phyloP scores from a whole-genome alignment of 2,888 invertebrate species.

The Chymomyza caudatula region DNA sequence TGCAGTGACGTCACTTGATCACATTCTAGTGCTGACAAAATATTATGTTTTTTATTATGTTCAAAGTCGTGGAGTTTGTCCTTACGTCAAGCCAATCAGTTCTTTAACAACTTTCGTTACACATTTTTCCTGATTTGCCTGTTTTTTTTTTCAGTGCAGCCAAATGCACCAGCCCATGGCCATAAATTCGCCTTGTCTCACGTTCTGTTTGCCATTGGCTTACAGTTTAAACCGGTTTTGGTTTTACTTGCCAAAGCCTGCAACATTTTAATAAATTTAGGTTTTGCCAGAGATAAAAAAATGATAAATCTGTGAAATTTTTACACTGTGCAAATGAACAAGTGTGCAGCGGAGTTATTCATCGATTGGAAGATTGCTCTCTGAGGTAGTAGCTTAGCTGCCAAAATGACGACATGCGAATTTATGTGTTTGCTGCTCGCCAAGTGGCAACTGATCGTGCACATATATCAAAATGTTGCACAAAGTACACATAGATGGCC shows the following conservation, averaged over 20 bases:
- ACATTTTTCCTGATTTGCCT: not conserved
- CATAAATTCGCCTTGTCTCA: conserved; percentile 34
- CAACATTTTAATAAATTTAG: conserved; percentile 51
- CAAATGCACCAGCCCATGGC: not conserved
- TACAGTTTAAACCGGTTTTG: not conserved
- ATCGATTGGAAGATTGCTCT: conserved; percentile 25
- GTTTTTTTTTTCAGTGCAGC: not conserved
- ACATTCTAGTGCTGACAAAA: too few relatives aligned
- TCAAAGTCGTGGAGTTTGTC: too few relatives aligned
- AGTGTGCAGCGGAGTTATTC: conserved; percentile 22
- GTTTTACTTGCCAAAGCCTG: not conserved
- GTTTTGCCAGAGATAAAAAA: conserved; percentile 38
- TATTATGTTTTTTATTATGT: too few relatives aligned
- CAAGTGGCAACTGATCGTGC: conserved; percentile 49
- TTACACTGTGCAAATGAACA: conserved; percentile 58
- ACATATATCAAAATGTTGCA: conserved; percentile 31
- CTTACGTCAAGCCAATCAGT: too few relatives aligned
- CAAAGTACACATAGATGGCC: not conserved
- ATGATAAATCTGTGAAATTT: conserved; percentile 62
- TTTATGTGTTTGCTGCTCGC: conserved; percentile 51
- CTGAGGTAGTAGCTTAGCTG: not conserved
- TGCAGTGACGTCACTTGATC: too few relatives aligned
- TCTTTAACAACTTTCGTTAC: too few relatives aligned
- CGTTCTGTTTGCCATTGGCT: not conserved
- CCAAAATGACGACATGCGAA: conserved; percentile 19